A percentile compares a stretch with the other conserved stretches of the same genome.
These are phyloP conservation scores for Sipha flava DNA, from an alignment of 1,140 invertebrate genomes.

Conservation along the genomic window DNA sequence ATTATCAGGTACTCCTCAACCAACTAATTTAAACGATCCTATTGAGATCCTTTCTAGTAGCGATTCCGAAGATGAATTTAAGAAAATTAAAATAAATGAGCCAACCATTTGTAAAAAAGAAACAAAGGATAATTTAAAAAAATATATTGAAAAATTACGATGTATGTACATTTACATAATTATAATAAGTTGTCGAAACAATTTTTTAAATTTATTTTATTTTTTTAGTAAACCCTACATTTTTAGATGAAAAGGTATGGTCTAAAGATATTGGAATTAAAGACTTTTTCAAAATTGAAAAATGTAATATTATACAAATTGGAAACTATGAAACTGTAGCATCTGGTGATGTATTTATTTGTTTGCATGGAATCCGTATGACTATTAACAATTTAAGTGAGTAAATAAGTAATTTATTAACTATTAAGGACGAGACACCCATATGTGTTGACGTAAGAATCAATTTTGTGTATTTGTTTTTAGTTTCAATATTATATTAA, in stretches of 20 bases:
- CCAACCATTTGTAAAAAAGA: neutral
- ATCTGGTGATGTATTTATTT: neutral
- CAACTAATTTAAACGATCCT: neutral
- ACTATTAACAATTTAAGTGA: neutral
- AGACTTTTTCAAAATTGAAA: slow-evolving; percentile 70
- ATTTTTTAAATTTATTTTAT: no score
- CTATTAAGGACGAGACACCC: no score
- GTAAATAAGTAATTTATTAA: no score
- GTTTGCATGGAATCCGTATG: slow-evolving; percentile 1
- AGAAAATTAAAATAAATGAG: neutral
- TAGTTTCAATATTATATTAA: no score
- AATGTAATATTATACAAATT: slow-evolving; percentile 52
- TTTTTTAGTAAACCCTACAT: neutral
- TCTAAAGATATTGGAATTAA: slow-evolving; percentile 55
- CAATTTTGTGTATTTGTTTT: no score
- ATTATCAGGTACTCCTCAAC: neutral
- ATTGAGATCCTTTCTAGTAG: neutral
- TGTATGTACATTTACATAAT: neutral
- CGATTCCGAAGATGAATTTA: neutral
- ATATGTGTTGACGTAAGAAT: no score
- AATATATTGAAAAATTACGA: neutral
- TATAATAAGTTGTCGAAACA: no score
- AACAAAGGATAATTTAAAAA: neutral
- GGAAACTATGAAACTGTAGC: neutral
- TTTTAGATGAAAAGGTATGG: slow-evolving; percentile 35